Evolutionary conservation across 2,797 vertebrate genomes (phyloP).

Genomic region (Nothura maculosa): DNA sequence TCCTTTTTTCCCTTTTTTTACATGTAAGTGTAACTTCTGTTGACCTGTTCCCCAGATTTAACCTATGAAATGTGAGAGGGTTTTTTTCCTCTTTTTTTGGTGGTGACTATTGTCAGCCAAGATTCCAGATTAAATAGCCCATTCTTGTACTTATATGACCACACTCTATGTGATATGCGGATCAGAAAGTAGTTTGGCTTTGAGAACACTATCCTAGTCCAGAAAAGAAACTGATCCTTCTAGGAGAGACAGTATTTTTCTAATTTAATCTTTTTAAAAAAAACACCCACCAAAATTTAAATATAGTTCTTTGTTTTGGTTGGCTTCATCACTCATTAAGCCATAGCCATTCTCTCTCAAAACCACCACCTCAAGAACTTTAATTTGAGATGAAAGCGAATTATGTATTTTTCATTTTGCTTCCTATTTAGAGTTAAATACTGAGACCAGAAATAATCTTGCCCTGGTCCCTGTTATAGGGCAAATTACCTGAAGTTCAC

Average conservation of each 20-base stretch:
- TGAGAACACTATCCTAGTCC: background rate
- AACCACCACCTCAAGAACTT: background rate
- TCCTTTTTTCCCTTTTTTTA: background rate
- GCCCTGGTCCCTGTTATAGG: background rate
- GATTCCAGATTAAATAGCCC: background rate
- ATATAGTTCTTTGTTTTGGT: background rate
- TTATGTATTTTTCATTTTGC: background rate
- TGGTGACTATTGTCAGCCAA: background rate
- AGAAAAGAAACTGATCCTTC: background rate
- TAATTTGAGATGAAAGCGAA: background rate
- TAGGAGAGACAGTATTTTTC: background rate
- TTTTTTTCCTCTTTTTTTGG: background rate
- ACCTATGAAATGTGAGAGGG: background rate
- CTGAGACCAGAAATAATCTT: background rate
- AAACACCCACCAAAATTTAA: background rate
- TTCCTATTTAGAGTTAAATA: background rate
- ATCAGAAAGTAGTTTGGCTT: conserved; percentile 8
- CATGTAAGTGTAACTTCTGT: background rate
- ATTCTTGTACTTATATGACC: background rate
- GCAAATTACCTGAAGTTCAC: background rate
- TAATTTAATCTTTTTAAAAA: background rate
- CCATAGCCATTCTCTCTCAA: background rate
- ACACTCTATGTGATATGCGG: background rate
- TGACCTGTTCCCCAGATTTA: background rate
- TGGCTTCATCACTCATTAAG: background rate